Conservation (phyloP, 1,140 invertebrate genomes). For the Leptopilina clavipes region DNA sequence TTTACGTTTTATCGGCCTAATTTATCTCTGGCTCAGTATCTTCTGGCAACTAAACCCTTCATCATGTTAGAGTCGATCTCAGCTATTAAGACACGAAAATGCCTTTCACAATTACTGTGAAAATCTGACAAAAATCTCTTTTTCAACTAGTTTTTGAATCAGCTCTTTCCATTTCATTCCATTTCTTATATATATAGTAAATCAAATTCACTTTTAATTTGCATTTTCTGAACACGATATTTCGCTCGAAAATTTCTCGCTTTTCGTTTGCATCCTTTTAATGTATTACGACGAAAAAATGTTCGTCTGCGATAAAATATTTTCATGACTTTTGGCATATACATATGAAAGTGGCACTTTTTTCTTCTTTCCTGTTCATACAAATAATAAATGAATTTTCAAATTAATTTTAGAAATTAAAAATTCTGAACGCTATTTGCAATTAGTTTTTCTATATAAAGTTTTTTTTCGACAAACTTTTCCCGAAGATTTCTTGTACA, state of each 20-base stretch:
- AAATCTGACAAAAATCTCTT: conserved; percentile 4
- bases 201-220: conserved; percentile 1
- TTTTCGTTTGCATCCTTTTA: background rate
- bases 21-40: conserved; percentile 18
- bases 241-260: background rate
- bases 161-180: background rate
- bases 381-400: too few species aligned
- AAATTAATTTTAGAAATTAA: too few species aligned
- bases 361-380: too few species aligned
- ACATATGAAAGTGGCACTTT: too few species aligned
- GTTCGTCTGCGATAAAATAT: too few species aligned
- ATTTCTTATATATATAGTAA: conserved; percentile 2
- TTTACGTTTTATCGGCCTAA: conserved; percentile 13
- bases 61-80: conserved; percentile 26
- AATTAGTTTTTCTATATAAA: too few species aligned
- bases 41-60: background rate
- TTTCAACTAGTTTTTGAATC: background rate
- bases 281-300: too few species aligned
- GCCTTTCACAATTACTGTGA: conserved; percentile 17
- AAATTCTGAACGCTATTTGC: too few species aligned
- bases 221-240: background rate
- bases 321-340: too few species aligned
- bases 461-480: too few species aligned
- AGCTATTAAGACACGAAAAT: conserved; percentile 17
- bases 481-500: too few species aligned